Conservation (phyloP, 2,797 vertebrate genomes). For the Coendou prehensilis region DNA sequence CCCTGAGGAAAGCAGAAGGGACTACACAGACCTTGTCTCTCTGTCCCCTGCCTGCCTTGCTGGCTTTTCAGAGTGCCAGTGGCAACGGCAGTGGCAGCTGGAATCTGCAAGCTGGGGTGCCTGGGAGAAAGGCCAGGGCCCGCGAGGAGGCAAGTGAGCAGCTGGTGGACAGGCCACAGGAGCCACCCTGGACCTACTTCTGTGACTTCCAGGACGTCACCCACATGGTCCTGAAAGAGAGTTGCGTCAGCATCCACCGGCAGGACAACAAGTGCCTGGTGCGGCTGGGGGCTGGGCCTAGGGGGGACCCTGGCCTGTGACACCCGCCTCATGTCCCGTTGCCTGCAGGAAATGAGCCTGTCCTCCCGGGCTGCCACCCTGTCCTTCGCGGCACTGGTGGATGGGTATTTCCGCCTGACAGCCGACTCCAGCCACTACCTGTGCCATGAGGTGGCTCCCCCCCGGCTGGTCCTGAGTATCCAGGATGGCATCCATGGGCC, state of each 20-base stretch:
- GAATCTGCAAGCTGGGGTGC: conserved; percentile 59
- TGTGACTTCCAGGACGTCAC: conserved; percentile 96
- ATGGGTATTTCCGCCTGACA: conserved; percentile 97
- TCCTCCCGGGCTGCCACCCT: conserved; percentile 89
- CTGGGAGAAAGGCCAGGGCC: conserved; percentile 84
- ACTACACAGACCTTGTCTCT: too few species aligned
- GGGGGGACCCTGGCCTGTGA: fast-evolving
- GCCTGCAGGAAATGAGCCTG: conserved; percentile 91
- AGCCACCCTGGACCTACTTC: conserved; percentile 90
- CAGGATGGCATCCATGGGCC: conserved; percentile 94
- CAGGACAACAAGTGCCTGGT: conserved; percentile 96
- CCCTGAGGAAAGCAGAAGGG: fast-evolving
- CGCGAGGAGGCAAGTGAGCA: conserved; percentile 79
- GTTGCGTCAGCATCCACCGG: conserved; percentile 91
- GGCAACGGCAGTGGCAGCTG: conserved; percentile 17
- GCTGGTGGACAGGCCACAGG: conserved; percentile 21
- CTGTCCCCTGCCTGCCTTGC: too few species aligned
- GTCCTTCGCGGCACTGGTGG: conserved; percentile 94
- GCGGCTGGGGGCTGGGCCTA: not conserved
- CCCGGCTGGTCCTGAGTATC: conserved; percentile 93
- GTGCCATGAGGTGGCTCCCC: conserved; percentile 96
- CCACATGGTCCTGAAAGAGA: conserved; percentile 91
- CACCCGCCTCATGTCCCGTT: not conserved
- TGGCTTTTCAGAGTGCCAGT: conserved; percentile 10
- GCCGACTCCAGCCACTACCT: conserved; percentile 96